A percentile compares a stretch with the other conserved stretches of the same genome.
phyloP scores from a whole-genome alignment of 2,797 vertebrate genomes.

The Tauraco hartlaubi region DNA sequence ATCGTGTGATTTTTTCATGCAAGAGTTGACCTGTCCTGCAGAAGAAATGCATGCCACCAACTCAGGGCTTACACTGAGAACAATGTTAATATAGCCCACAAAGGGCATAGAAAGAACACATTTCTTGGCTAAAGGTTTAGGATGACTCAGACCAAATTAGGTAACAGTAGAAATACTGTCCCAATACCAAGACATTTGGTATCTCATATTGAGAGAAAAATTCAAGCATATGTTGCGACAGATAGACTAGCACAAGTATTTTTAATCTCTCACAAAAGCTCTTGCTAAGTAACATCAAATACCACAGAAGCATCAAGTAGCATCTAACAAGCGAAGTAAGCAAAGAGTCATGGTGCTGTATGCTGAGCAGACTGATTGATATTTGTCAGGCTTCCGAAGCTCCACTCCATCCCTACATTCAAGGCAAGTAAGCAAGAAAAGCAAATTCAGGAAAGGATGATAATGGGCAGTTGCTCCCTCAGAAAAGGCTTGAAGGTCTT shows the following conservation, averaged over 20 bases:
- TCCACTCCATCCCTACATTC: not conserved
- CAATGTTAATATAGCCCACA: not conserved
- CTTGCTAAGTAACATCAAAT: slow-evolving; percentile 33
- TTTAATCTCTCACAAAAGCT: slow-evolving; percentile 47
- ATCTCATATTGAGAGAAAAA: slow-evolving; percentile 46
- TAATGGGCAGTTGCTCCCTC: slow-evolving; percentile 6
- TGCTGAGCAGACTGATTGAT: slow-evolving; percentile 29
- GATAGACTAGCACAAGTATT: slow-evolving; percentile 34
- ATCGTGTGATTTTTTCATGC: not conserved
- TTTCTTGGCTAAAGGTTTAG: slow-evolving; percentile 34
- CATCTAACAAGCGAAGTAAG: slow-evolving; percentile 47
- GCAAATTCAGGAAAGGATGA: not conserved
- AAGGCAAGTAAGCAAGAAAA: slow-evolving; percentile 16
- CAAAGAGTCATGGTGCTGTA: not conserved
- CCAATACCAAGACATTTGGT: slow-evolving; percentile 9
- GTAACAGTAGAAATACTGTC: slow-evolving; percentile 23
- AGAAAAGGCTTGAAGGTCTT: slow-evolving; percentile 25
- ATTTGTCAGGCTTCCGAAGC: slow-evolving; percentile 19
- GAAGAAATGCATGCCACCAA: not conserved
- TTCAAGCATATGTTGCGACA: slow-evolving; percentile 15
- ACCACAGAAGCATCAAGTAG: slow-evolving; percentile 29
- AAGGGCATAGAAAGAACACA: not conserved
- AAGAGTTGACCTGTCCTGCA: not conserved
- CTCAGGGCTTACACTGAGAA: not conserved
- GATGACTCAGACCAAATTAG: slow-evolving; percentile 20